Base-by-base conservation (phyloP, 2,113 vertebrate species). In the Urocolius indicus region DNA sequence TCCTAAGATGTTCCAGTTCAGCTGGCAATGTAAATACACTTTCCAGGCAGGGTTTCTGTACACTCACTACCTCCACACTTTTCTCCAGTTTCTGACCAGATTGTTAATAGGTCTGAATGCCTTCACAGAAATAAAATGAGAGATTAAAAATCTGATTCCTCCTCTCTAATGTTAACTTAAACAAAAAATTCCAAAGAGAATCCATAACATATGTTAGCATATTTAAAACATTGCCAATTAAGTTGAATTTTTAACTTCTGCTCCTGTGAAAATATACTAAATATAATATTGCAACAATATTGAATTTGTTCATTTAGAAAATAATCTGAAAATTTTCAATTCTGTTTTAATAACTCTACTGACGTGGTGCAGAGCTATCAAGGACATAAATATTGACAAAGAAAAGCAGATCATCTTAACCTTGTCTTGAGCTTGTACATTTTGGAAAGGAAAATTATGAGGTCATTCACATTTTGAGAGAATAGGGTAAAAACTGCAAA, bases 321-420 rank as follows among this genome's bases (percentile, higher is more conserved):
- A 34, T 11, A 36, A 45, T 19, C 17, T 11, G 30, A 61, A 57
- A 43, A 43, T 67, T 74, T 59, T 75, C n/a, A 16, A 14, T 75
- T 45, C 62, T 45, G 5, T 45, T 89, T 67, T 69, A 26, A 67
- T 41, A 78, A 49, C 12, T 5, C 7, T 22, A 8, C 11, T 59
- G 20, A 34, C 10, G 38, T 1, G 8, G 41, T n/a, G 19, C 1
- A 0, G 5, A 49, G 43, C 15, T 36, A 59, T 43, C 10, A 57
- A 20, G 18, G 19, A 43, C 46, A 46, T 8, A 59, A 48, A 63
- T 0, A 0, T 4, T 0, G 0, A 16, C 11, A 78, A 67, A 41
- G 43, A n/a, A 71, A 75, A 71, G 19, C 13, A 46, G 6, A 15
- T 36, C 19, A 46, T 11, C 19, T 21, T 61, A 59, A 38, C 36